phyloP scores from a whole-genome alignment of 2,888 invertebrate genomes.

The Drosophila buzzatii region DNA sequence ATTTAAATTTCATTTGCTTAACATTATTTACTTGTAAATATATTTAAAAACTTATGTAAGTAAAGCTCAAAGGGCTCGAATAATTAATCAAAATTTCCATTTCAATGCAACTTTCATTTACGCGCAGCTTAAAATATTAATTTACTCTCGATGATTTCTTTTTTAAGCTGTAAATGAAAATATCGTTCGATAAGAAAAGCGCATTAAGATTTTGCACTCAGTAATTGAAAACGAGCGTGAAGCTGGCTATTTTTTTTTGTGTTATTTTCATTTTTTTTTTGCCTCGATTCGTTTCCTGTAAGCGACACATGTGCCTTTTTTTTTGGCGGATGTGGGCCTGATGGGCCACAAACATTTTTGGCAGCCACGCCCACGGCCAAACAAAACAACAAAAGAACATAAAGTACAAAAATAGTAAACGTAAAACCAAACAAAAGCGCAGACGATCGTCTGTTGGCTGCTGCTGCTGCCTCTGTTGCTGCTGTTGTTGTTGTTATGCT shows the following conservation, averaged over 20 bases:
- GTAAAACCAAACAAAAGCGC: conserved; percentile 54
- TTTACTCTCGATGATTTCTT: conserved; percentile 16
- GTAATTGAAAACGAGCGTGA: conserved; percentile 50
- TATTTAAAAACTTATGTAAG: background rate
- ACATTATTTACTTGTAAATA: too few species aligned
- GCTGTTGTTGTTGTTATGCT: conserved; percentile 48
- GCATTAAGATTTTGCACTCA: conserved; percentile 43
- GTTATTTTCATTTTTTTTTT: background rate
- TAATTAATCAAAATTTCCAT: conserved; percentile 12
- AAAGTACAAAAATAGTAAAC: conserved; percentile 6
- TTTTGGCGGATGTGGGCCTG: background rate
- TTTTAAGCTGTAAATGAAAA: conserved; percentile 34
- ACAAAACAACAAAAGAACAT: conserved; percentile 4
- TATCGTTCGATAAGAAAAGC: conserved; percentile 46
- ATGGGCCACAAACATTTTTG: conserved; percentile 46
- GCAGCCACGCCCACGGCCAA: conserved; percentile 37
- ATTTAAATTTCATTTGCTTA: too few species aligned
- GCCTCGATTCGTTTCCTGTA: conserved; percentile 31
- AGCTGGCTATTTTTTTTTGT: conserved; percentile 27
- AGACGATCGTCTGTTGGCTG: conserved; percentile 50
- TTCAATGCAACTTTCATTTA: conserved; percentile 16
- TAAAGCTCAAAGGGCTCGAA: background rate
- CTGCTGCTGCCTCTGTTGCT: conserved; percentile 27
- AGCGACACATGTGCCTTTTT: conserved; percentile 46
- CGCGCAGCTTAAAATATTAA: conserved; percentile 42